A percentile compares a stretch with the other conserved stretches of the same genome.
Conservation (phyloP, 2,888 invertebrate genomes). For the Monopis laevigella region DNA sequence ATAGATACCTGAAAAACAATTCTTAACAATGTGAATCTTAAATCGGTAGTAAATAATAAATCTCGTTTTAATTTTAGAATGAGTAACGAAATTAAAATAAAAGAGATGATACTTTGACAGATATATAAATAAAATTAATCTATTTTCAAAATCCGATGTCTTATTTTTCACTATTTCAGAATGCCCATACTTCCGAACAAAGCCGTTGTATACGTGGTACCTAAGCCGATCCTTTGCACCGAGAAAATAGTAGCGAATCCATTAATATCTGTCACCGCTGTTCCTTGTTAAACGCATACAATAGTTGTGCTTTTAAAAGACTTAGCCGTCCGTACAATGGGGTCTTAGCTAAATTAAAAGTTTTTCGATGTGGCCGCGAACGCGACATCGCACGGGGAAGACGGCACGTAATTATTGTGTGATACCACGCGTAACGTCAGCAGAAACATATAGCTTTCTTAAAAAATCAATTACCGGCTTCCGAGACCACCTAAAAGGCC, state of each 20-base stretch:
- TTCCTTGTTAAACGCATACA: slow-evolving; percentile 68
- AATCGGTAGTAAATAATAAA: too few species aligned
- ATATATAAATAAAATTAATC: too few species aligned
- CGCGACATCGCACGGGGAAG: slow-evolving; percentile 61
- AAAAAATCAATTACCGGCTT: too few species aligned
- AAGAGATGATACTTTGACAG: too few species aligned
- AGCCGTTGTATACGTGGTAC: slow-evolving; percentile 42
- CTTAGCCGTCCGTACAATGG: slow-evolving; percentile 41
- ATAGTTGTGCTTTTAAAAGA: slow-evolving; percentile 66
- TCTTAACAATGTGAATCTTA: too few species aligned
- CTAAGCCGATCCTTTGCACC: slow-evolving; percentile 56
- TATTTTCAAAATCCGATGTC: too few species aligned
- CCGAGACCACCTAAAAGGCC: too few species aligned
- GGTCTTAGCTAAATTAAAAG: slow-evolving; percentile 67
- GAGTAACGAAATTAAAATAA: too few species aligned
- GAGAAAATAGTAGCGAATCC: slow-evolving; percentile 63
- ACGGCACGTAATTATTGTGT: slow-evolving; percentile 54
- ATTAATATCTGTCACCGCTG: slow-evolving; percentile 61
- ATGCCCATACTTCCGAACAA: slow-evolving; percentile 36
- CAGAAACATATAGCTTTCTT: slow-evolving; percentile 10
- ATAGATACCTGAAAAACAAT: too few species aligned
- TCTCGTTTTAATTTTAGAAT: too few species aligned
- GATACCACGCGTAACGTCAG: slow-evolving; percentile 28
- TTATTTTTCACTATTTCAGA: too few species aligned
- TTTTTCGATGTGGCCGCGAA: slow-evolving; percentile 62